These are phyloP conservation scores for Diploptera punctata DNA, from an alignment of 2,888 invertebrate species.

Conservation along the genomic window DNA sequence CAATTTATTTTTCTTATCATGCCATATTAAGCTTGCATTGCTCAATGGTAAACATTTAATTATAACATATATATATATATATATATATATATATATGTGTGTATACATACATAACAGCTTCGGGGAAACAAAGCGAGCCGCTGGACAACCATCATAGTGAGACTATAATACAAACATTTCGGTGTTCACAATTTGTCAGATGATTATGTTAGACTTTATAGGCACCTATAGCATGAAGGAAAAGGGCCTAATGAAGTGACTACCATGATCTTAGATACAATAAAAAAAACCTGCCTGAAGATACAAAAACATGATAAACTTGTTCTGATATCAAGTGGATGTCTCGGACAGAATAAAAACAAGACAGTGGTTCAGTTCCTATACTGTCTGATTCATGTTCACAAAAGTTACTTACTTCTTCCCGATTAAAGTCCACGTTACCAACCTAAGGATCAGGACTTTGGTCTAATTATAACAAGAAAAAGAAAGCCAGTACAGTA, in stretches of 20 bases:
- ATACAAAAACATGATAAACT: not conserved
- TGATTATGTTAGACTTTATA: not conserved
- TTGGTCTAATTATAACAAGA: conserved; percentile 6
- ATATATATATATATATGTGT: no score
- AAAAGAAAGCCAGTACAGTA: not conserved
- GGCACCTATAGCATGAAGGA: not conserved
- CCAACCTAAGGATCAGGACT: not conserved
- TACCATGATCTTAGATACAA: conserved; percentile 5
- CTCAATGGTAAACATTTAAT: no score
- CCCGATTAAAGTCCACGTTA: not conserved
- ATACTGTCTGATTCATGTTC: conserved; percentile 8
- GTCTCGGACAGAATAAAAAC: conserved; percentile 6
- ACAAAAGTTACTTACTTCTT: not conserved
- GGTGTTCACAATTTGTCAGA: not conserved
- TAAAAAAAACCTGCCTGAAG: no score
- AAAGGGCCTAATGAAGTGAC: not conserved
- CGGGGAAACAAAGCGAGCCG: no score
- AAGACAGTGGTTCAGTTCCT: not conserved
- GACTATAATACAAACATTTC: not conserved
- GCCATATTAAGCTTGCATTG: no score
- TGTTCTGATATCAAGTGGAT: conserved; percentile 1
- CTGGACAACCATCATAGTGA: no score
- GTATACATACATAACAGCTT: no score
- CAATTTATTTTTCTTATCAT: no score
- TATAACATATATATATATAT: no score